These are phyloP conservation scores for Novumbra hubbsi DNA, from an alignment of 2,797 vertebrate genomes.

Conservation along the genomic window DNA sequence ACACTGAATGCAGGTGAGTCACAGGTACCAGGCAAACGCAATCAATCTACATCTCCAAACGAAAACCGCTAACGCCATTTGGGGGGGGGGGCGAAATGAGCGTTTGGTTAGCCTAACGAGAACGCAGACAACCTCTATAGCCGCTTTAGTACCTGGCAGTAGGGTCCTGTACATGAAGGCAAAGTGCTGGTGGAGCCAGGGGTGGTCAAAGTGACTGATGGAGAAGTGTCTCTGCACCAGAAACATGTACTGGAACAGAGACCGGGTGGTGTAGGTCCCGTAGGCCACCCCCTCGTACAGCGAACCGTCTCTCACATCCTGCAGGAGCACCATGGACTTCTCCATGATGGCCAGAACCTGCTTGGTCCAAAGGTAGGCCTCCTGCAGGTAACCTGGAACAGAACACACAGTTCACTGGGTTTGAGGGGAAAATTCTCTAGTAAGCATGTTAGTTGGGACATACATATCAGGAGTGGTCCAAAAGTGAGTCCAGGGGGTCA, in stretches of 20 bases:
- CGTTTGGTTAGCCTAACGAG: not conserved
- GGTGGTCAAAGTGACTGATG: conserved; percentile 92
- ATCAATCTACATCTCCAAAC: not conserved
- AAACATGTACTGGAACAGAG: conserved; percentile 96
- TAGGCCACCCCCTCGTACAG: conserved; percentile 97
- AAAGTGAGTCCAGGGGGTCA: not conserved
- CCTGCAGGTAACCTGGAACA: conserved; percentile 90
- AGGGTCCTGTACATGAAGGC: conserved; percentile 95
- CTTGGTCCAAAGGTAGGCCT: conserved; percentile 96
- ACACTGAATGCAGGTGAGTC: not conserved
- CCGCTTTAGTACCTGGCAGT: conserved; percentile 81
- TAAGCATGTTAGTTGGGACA: not conserved
- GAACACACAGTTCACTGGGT: conserved; percentile 14
- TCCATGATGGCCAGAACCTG: conserved; percentile 96
- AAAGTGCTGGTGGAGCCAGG: conserved; percentile 97
- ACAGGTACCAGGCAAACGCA: not conserved
- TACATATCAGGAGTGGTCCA: not conserved
- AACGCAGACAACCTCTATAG: not conserved
- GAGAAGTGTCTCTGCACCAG: conserved; percentile 93
- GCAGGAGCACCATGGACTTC: conserved; percentile 92
- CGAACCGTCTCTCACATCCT: conserved; percentile 91
- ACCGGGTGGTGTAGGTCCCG: conserved; percentile 94
- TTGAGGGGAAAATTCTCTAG: not conserved
- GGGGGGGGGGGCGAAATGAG: not conserved
- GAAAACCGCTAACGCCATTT: not conserved